phyloP scores from a whole-genome alignment of 2,888 invertebrate genomes.

The Oligia fasciuncula region DNA sequence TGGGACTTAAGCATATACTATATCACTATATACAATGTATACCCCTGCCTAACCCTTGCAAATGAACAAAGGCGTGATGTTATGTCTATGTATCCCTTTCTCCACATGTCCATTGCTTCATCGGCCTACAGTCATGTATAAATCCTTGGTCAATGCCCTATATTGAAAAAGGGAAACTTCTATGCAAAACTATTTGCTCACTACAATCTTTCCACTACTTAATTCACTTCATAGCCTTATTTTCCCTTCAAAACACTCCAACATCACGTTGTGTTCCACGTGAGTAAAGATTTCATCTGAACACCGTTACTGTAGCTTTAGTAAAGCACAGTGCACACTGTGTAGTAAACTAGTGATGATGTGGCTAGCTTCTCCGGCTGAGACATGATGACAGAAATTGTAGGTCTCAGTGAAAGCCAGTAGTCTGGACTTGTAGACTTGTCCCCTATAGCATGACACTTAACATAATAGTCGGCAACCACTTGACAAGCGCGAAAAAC shows the following conservation, averaged over 20 bases:
- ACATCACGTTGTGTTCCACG: slow-evolving; percentile 33
- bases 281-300: slow-evolving; percentile 43
- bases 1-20: background rate
- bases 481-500: too few species aligned
- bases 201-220: slow-evolving; percentile 9
- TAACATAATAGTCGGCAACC: background rate
- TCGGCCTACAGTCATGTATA: background rate
- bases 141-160: slow-evolving; percentile 6
- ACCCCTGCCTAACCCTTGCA: background rate
- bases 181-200: background rate
- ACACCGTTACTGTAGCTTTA: slow-evolving; percentile 26
- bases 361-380: background rate
- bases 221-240: slow-evolving; percentile 14
- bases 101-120: background rate
- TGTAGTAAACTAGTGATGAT: background rate
- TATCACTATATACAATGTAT: too few species aligned
- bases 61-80: background rate
- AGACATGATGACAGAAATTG: background rate
- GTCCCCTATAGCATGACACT: background rate
- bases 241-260: slow-evolving; percentile 7
- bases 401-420: background rate
- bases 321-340: background rate
- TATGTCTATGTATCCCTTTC: background rate
- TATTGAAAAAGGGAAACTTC: slow-evolving; percentile 1
- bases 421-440: background rate